Evolutionary conservation across 2,888 invertebrate genomes (phyloP).

Genomic region (Ophion ellenae): DNA sequence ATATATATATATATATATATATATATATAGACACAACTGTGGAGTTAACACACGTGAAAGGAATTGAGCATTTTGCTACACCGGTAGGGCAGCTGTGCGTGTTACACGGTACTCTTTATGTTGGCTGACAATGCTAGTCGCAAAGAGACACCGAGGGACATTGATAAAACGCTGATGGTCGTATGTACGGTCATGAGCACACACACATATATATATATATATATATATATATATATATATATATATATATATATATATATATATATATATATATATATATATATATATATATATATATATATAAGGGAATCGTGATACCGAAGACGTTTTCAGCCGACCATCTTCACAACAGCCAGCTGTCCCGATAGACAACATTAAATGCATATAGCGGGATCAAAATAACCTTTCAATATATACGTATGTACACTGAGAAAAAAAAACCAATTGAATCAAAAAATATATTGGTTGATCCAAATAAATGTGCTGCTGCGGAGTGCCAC

Average conservation of each 20-base stretch:
- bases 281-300: too few species aligned
- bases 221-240: too few species aligned
- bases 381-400: background rate
- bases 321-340: background rate
- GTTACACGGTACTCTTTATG: constrained; percentile 34
- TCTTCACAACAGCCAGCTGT: background rate
- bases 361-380: background rate
- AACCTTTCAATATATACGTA: too few species aligned
- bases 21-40: constrained; percentile 9
- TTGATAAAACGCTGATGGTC: constrained; percentile 66
- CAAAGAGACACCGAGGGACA: constrained; percentile 63
- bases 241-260: too few species aligned
- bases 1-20: background rate
- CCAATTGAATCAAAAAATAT: too few species aligned
- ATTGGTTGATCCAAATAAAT: too few species aligned
- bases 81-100: constrained; percentile 28
- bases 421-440: too few species aligned
- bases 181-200: constrained; percentile 4
- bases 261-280: too few species aligned
- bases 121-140: constrained; percentile 63
- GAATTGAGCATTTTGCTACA: constrained; percentile 19
- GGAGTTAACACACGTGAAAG: constrained; percentile 34
- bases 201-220: too few species aligned
- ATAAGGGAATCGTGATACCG: too few species aligned
- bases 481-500: too few species aligned